Evolutionary conservation across 2,113 vertebrate genomes (phyloP).

Genomic region (Tachycineta bicolor): DNA sequence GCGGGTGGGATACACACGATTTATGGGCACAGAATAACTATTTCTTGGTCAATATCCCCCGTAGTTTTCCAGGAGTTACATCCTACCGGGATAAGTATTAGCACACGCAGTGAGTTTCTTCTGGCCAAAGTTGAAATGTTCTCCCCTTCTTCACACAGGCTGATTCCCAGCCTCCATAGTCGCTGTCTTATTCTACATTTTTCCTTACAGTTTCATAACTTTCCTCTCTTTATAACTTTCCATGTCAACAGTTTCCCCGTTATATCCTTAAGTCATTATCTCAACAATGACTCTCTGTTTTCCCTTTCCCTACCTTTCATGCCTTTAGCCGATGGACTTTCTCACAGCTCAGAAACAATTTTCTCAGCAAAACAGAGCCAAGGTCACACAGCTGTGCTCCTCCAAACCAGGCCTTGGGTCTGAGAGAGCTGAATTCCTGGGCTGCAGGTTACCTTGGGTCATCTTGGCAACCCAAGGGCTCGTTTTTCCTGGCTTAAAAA

Average conservation of each 20-base stretch:
- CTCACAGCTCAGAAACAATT: slow-evolving; percentile 39
- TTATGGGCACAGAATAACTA: background rate
- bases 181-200: background rate
- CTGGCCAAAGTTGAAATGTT: background rate
- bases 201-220: background rate
- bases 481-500: background rate
- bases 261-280: background rate
- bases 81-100: background rate
- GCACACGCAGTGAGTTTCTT: background rate
- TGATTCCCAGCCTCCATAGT: background rate
- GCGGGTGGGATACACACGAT: background rate
- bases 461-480: slow-evolving; percentile 28
- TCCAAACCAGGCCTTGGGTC: background rate
- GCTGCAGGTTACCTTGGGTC: slow-evolving; percentile 19
- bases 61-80: background rate
- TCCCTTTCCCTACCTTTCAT: background rate
- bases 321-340: background rate
- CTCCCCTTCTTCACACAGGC: background rate
- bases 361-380: slow-evolving; percentile 47
- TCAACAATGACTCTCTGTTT: background rate
- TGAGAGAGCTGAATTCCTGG: background rate
- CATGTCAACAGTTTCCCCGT: background rate
- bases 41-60: background rate
- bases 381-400: slow-evolving; percentile 50
- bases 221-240: background rate